Base-by-base conservation (phyloP, 1,140 invertebrate species). In the Eumaeus atala region DNA sequence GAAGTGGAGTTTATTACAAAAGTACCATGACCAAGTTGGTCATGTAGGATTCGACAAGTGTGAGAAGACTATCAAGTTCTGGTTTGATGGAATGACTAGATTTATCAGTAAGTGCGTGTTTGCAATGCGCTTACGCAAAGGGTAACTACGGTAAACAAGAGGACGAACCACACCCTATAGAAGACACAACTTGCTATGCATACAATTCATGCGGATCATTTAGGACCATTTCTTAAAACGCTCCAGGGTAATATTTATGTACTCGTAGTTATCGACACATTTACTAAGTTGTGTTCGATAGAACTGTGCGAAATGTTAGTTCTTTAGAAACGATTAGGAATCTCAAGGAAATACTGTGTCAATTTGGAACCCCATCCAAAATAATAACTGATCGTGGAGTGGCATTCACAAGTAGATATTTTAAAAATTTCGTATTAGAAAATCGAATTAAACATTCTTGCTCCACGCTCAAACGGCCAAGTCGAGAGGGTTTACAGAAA, bases 151-250 rank as follows among this genome's bases (percentile, higher is more conserved):
- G 62, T 34, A 61, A 12, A 17, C 0, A 6, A 2, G 59, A 72
- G 21, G 76, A 70, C 0, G 61, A 66, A 18, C 28, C 74, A 9
- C 38, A 72, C 47, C 66, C 66, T 9, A 68, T 79, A 5, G 48
- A 59, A 5, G 48, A 35, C 42, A 6, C 18, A n/a, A 8, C 16
- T 49, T 14, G 69, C 72, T 8, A 56, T 77, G 54, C 62, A 74
- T 12, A 76, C 73, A 0, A 12, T 70, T 6, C 74, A 78, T 34
- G 56, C 62, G 0, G 73, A 76, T 48, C 71, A 77, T 48, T 40
- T 77, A 5, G 72, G 74, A 1, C 76, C 74, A 7, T 66, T 79
- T 38, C 11, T 51, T 1, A 65, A 66, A 37, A 67, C 66, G 0
- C 54, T 49, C 1, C 63, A 61, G 21, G 56, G 60, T 0, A 66